Evolutionary conservation across 2,113 vertebrate genomes (phyloP), one percentile per base, ranked within the genome.

Genomic region (Rostratula benghalensis): DNA sequence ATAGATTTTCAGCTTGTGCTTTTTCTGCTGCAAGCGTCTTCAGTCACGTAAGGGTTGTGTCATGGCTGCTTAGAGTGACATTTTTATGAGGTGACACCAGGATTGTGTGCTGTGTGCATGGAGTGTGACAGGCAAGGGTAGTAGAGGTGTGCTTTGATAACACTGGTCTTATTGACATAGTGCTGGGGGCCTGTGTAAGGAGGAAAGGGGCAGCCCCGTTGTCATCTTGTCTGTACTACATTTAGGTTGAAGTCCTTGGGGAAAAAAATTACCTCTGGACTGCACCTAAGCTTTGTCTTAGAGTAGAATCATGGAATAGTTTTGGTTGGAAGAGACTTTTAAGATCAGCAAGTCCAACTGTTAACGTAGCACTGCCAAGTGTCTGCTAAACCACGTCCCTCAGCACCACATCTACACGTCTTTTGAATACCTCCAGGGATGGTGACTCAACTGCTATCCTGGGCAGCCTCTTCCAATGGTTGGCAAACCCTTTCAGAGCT

Each of bases 81-180:
- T 59, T 68, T 88, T 50, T 71, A 0, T 33, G 57, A 64, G 33
- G 17, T 22, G 8, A 18, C 70, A 27, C 11, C 48, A 59, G 53
- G 9, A n/a, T 37, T 50, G n/a, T 10, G 18, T 43, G 9, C 22
- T 41, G 17, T 33, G 10, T 10, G 5, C 25, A 2, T 43, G 48
- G 31, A 50, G 13, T 30, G 7, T 23, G 19, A 15, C 13, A 18
- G 1, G 1, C 3, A 8, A 60, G 22, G 8, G 7, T 59, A 9
- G 28, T 22, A 33, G 60, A 37, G 61, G 33, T 3, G 3, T 5
- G 9, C 48, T 70, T 70, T 67, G 65, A 74, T 46, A 27, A 45
- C n/a, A 35, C 10, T 31, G 33, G 16, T 61, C 41, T 39, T 82
- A 2, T 10, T 75, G 78, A 61, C 57, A 70, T 39, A 59, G 37